phyloP scores from a whole-genome alignment of 2,113 vertebrate species.

The Marmota monax region DNA sequence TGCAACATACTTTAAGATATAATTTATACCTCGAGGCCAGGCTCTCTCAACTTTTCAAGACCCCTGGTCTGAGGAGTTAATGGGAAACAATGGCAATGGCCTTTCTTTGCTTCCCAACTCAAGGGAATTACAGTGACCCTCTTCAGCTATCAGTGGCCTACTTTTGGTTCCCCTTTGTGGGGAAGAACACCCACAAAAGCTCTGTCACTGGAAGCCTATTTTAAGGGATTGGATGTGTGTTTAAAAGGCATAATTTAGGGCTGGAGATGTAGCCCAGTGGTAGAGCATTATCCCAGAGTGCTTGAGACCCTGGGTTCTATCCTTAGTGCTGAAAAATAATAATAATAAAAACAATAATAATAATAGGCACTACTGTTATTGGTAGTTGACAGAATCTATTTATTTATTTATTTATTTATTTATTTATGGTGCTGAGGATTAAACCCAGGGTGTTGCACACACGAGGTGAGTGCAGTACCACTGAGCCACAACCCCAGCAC shows the following conservation, averaged over 20 bases:
- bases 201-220: neutral
- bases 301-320: neutral
- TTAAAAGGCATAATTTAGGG: neutral
- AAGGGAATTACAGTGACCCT: neutral
- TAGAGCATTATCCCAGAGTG: neutral
- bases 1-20: neutral
- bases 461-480: no score
- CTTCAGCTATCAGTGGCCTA: neutral
- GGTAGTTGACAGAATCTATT: no score
- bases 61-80: conserved; percentile 23
- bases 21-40: neutral
- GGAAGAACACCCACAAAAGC: neutral
- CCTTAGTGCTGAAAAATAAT: neutral
- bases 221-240: neutral
- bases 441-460: no score
- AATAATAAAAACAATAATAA: neutral
- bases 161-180: neutral
- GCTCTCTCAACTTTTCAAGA: conserved; percentile 3
- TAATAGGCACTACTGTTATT: neutral
- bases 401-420: no score
- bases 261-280: neutral
- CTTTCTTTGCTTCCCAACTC: conserved; percentile 4
- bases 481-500: no score
- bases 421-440: no score
- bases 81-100: neutral